Percentiles rank a stretch among this genome's conserved stretches.
Conservation (phyloP, 2,797 vertebrate species). For the Fratercula arctica region DNA sequence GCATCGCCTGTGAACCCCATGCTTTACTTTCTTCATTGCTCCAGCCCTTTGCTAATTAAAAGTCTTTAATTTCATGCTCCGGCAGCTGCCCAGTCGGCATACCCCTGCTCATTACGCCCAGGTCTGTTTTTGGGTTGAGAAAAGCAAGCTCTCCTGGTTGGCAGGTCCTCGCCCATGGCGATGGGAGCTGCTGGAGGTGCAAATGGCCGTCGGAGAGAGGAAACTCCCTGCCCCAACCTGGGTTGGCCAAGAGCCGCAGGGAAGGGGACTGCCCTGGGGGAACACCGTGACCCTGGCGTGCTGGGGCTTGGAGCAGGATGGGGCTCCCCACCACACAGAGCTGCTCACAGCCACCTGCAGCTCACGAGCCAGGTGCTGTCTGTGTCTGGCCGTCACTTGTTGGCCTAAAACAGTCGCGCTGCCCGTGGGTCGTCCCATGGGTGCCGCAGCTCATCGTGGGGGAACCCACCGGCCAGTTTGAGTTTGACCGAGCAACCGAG, state of each 20-base stretch:
- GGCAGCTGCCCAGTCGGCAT: background rate
- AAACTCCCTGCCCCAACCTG: background rate
- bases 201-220: background rate
- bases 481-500: accelerated
- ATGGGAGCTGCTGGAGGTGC: background rate
- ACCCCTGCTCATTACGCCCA: background rate
- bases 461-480: background rate
- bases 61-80: background rate
- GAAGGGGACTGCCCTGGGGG: background rate
- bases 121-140: background rate
- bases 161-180: background rate
- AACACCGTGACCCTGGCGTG: too few species aligned
- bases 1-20: background rate
- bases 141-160: background rate
- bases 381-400: background rate
- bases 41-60: background rate
- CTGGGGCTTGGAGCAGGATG: background rate
- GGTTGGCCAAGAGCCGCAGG: accelerated
- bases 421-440: accelerated
- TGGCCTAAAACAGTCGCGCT: accelerated
- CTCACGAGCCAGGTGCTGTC: background rate
- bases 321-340: background rate
- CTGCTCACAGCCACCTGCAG: background rate
- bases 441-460: accelerated
- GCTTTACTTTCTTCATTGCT: background rate